Percentiles rank a stretch among this genome's conserved stretches.
These are phyloP conservation scores for Phyllotis vaccarum DNA, from an alignment of 2,797 vertebrate species.

Conservation along the genomic window DNA sequence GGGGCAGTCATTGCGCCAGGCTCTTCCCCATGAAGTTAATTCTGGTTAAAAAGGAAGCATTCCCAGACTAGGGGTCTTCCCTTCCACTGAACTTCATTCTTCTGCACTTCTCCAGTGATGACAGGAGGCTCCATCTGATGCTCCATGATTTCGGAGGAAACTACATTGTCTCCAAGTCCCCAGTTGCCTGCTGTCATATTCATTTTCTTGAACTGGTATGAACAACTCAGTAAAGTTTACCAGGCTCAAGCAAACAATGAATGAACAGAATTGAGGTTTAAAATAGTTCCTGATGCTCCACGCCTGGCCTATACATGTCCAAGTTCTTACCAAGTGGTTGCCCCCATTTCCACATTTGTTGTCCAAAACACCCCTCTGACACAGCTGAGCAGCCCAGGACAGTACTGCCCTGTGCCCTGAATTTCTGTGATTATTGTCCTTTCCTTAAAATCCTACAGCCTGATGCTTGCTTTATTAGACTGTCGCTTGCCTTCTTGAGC, in stretches of 20 bases:
- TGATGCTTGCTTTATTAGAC: not conserved
- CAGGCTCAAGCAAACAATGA: not conserved
- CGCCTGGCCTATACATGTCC: not conserved
- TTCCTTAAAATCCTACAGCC: not conserved
- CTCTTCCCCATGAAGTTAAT: not conserved
- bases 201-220: not conserved
- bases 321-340: not conserved
- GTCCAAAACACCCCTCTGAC: not conserved
- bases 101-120: not conserved
- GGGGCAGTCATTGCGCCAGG: not conserved
- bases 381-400: not conserved
- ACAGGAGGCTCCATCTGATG: not conserved
- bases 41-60: not conserved
- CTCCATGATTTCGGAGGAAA: not conserved
- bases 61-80: not conserved
- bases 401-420: not conserved
- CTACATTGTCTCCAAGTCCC: not conserved
- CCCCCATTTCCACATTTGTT: rapidly evolving
- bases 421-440: not conserved
- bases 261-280: not conserved
- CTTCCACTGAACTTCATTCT: not conserved
- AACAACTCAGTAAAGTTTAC: not conserved
- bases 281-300: not conserved
- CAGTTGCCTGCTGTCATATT: not conserved
- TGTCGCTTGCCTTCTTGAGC: not conserved